These are phyloP conservation scores for Streptopelia turtur DNA, from an alignment of 2,797 vertebrate genomes.

Conservation along the genomic window DNA sequence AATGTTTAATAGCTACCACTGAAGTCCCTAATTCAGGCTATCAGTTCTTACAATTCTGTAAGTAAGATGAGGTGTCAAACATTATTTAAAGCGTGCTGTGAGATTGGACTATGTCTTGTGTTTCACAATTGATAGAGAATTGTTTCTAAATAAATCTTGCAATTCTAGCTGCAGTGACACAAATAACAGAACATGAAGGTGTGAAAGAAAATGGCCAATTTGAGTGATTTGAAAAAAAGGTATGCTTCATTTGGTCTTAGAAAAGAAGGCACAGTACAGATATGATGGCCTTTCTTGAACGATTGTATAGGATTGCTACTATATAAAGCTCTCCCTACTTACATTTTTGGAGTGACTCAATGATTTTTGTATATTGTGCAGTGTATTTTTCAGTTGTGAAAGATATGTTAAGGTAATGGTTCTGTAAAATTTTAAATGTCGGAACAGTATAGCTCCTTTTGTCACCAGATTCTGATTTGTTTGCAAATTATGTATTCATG, in stretches of 20 bases:
- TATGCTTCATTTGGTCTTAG: slow-evolving; percentile 41
- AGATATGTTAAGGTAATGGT: not conserved
- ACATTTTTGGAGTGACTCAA: not conserved
- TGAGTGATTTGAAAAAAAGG: slow-evolving; percentile 64
- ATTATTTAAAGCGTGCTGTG: slow-evolving; percentile 53
- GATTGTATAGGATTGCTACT: not conserved
- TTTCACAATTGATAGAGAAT: slow-evolving; percentile 68
- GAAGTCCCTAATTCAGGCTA: not conserved
- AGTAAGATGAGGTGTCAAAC: slow-evolving; percentile 35
- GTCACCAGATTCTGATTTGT: not conserved
- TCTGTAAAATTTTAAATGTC: not conserved
- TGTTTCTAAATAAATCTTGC: slow-evolving; percentile 77
- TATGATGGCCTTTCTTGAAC: slow-evolving; percentile 53
- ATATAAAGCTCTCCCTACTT: slow-evolving; percentile 1
- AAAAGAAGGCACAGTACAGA: slow-evolving; percentile 67
- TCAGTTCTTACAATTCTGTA: slow-evolving; percentile 1
- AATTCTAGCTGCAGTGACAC: slow-evolving; percentile 57
- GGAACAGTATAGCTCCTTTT: not conserved
- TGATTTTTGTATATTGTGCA: not conserved
- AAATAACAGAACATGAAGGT: slow-evolving; percentile 71
- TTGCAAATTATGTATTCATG: not conserved
- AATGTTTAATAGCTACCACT: not conserved
- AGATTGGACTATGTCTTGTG: slow-evolving; percentile 51
- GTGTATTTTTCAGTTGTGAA: not conserved
- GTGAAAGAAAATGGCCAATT: slow-evolving; percentile 67